Base-by-base conservation (phyloP, 2,113 vertebrate genomes). In the Alosa alosa region DNA sequence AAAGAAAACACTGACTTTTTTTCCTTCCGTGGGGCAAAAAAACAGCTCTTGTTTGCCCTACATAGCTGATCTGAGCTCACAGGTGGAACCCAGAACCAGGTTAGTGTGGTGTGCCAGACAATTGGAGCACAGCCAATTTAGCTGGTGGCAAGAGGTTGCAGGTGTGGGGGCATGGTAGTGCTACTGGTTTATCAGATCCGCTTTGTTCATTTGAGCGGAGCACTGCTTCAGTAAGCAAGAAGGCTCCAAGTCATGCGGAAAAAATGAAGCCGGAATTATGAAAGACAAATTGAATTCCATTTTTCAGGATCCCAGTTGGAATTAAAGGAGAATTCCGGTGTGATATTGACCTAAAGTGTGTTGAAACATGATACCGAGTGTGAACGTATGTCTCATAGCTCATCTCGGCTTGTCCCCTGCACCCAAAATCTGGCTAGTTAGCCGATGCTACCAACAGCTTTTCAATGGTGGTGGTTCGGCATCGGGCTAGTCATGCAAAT, bases 251-350 rank as follows among this genome's bases (percentile, higher is more conserved):
- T 47, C 31, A 31, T 31, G 31, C 31, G 31, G 10, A 10, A 47
- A 47, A 6, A 8, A 47, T 47, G 6, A 47, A 47, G 46, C 46
- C 46, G 10, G 46, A 47, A 85, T 89, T 88, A 88, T 86, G 86
- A 75, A 88, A 60, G 22, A 89, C 86, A 78, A 88, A 91, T 88
- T 75, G 13, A 72, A 88, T 46, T 85, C 83, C 78, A 11, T 46
- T 75, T 86, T 88, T 41, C 83, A 85, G 1, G 31, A 31, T 31
- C 31, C 31, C 31, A 31, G 31, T 31, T 31, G 31, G 31, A 31
- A 31, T 31, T 31, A 31, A n/a, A n/a, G n/a, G n/a, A n/a, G n/a
- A n/a, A n/a, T n/a, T n/a, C n/a, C n/a, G n/a, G n/a, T n/a, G n/a
- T n/a, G n/a, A n/a, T n/a, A n/a, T n/a, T n/a, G n/a, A n/a, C n/a